phyloP scores from a whole-genome alignment of 2,888 invertebrate genomes.

The Aquatica leii region DNA sequence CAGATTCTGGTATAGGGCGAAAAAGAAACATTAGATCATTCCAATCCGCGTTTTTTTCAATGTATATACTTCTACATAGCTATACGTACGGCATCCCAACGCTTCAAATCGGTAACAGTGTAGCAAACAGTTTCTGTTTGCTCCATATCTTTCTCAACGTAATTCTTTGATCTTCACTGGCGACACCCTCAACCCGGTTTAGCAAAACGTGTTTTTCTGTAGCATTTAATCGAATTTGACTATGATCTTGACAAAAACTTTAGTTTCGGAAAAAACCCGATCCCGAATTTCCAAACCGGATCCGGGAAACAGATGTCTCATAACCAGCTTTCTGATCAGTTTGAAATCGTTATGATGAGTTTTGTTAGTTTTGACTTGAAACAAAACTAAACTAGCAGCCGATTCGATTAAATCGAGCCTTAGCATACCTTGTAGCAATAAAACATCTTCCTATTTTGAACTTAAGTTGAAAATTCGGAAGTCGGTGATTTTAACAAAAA shows the following conservation, averaged over 20 bases:
- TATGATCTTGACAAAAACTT: slow-evolving; percentile 93
- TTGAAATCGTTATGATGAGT: slow-evolving; percentile 99
- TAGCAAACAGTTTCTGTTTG: slow-evolving; percentile 80
- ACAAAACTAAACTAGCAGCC: slow-evolving; percentile 81
- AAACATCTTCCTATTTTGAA: slow-evolving; percentile 90
- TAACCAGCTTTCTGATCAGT: slow-evolving; percentile 85
- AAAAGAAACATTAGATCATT: slow-evolving; percentile 89
- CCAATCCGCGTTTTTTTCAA: slow-evolving; percentile 84
- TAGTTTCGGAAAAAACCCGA: slow-evolving; percentile 94
- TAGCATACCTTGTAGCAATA: slow-evolving; percentile 94
- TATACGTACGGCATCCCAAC: slow-evolving; percentile 98
- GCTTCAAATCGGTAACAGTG: slow-evolving; percentile 90
- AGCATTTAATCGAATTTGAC: slow-evolving; percentile 92
- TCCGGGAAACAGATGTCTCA: slow-evolving; percentile 98
- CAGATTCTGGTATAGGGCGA: slow-evolving; percentile 91
- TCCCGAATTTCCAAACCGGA: slow-evolving; percentile 97
- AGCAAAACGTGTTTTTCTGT: slow-evolving; percentile 91
- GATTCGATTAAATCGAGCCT: slow-evolving; percentile 98
- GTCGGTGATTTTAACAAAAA: slow-evolving; percentile 94
- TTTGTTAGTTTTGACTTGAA: slow-evolving; percentile 95
- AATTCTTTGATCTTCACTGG: slow-evolving; percentile 72
- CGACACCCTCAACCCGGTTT: slow-evolving; percentile 84
- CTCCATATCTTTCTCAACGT: slow-evolving; percentile 78
- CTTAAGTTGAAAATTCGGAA: slow-evolving; percentile 88
- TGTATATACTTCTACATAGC: slow-evolving; percentile 95